A percentile compares a stretch with the other conserved stretches of the same genome.
phyloP scores from a whole-genome alignment of 2,888 invertebrate genomes.

The Polylopha cassiicola region DNA sequence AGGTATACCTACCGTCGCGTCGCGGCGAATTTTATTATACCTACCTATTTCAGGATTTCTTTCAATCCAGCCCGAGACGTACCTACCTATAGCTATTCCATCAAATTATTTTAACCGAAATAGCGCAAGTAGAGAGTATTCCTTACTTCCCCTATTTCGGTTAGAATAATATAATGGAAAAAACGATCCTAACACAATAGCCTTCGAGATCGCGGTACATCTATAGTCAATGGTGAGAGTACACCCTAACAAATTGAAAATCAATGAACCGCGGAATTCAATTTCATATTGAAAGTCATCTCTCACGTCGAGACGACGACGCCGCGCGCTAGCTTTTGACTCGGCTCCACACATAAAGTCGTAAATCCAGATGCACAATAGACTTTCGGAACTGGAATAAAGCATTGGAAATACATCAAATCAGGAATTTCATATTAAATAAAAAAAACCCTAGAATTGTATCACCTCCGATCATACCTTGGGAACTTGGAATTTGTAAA shows the following conservation, averaged over 20 bases:
- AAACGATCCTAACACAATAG: conserved; percentile 44
- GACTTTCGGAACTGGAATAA: conserved; percentile 29
- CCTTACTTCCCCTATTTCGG: no score
- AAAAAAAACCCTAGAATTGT: no score
- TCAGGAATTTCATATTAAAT: no score
- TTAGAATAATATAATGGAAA: conserved; percentile 2
- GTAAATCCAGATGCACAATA: conserved; percentile 43
- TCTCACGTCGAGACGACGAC: conserved; percentile 62
- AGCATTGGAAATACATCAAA: conserved; percentile 12
- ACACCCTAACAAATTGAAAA: conserved; percentile 76
- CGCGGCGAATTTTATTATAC: no score
- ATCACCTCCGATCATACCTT: background rate
- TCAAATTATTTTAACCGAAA: no score
- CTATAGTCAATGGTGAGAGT: conserved; percentile 69
- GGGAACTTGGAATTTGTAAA: background rate
- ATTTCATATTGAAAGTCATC: conserved; percentile 80
- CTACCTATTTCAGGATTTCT: no score
- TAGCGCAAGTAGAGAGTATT: no score
- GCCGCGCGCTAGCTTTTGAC: conserved; percentile 64
- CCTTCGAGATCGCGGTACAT: conserved; percentile 49
- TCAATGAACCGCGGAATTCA: conserved; percentile 82
- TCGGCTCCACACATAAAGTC: conserved; percentile 57
- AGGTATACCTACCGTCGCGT: no score
- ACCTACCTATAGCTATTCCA: no score
- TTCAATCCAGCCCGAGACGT: no score